Base-by-base conservation (phyloP, 2,888 invertebrate species). In the Chesias legatella region DNA sequence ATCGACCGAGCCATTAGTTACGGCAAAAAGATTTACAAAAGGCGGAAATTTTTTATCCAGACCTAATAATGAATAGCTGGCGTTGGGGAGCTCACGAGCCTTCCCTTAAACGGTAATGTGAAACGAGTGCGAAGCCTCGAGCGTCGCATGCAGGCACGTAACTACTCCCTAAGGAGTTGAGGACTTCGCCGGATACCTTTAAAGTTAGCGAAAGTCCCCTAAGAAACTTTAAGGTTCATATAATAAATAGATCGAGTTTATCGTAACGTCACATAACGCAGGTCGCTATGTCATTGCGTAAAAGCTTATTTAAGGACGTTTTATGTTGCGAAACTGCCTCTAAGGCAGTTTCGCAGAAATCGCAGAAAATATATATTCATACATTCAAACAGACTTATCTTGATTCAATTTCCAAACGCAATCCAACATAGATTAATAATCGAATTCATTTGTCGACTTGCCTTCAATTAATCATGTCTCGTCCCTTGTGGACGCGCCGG, bases 81-180 rank as follows among this genome's bases (percentile, higher is more conserved):
- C 38, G 37, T 43, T 45, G 25, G 39, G 41, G 44, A 46, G 39
- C 43, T 48, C 50, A 50, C 46, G 38, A 50, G 44, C 33, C 37
- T 45, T 26, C 54, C n/a, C 43, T 34, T 55, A 53, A 50, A 48
- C 34, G 53, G 56, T 51, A 53, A 56, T 57, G 58, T 54, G 40
- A 43, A 43, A 30, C 42, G 43, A 51, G 49, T 43, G 45, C 44
- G 52, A 43, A 55, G 58, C 60, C 60, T 52, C 56, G 52, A 52
- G 61, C 60, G 52, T 43, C 58, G 64, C 67, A 67, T 67, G 64
- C 67, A 55, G 56, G 59, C 76, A 75, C 79, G 77, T 77, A 72
- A 73, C 68, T 63, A 58, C 63, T 70, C 77, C 77, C 66, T 22
- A 34, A 60, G 65, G 77, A 63, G 56, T 40, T 49, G 51, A 45